Evolutionary conservation across 37 sponge, comb jelly and placozoan genomes (phyloP).

Genomic region (Beroe forskalii): DNA sequence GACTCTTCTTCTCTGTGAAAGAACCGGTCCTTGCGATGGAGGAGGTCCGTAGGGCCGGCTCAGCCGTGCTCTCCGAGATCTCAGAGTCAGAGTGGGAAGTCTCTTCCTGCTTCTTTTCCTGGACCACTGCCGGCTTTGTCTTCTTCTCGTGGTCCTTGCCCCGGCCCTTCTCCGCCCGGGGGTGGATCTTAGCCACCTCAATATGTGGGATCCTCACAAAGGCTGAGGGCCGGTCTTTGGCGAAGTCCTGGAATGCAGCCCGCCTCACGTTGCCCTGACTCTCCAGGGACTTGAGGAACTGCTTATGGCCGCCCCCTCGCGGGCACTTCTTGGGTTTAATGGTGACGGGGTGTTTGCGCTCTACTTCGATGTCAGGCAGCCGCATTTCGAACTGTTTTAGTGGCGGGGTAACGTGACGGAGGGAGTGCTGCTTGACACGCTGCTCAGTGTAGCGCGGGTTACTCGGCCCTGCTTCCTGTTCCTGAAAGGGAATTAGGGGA

Average conservation of each 20-base stretch:
- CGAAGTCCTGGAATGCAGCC: neutral
- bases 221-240: constrained; percentile 1
- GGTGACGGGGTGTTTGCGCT: constrained; percentile 19
- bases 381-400: constrained; percentile 24
- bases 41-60: neutral
- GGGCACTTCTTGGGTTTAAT: constrained; percentile 34
- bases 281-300: constrained; percentile 27
- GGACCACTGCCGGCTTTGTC: neutral
- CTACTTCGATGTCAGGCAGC: constrained; percentile 16
- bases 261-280: neutral
- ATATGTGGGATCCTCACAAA: constrained; percentile 40
- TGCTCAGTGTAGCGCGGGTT: neutral
- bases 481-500: too few relatives aligned
- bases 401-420: constrained; percentile 41
- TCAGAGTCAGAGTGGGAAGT: constrained; percentile 45
- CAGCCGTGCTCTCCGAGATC: neutral
- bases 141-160: neutral
- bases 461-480: constrained; percentile 31
- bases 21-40: neutral
- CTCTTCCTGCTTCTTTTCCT: neutral
- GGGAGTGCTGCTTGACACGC: neutral
- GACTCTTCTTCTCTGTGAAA: constrained; percentile 19
- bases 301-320: neutral
- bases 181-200: constrained; percentile 38
- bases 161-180: neutral